Percentiles rank a stretch among this genome's conserved stretches.
phyloP scores from a whole-genome alignment of 2,888 invertebrate genomes.

The Corbicula japonica region DNA sequence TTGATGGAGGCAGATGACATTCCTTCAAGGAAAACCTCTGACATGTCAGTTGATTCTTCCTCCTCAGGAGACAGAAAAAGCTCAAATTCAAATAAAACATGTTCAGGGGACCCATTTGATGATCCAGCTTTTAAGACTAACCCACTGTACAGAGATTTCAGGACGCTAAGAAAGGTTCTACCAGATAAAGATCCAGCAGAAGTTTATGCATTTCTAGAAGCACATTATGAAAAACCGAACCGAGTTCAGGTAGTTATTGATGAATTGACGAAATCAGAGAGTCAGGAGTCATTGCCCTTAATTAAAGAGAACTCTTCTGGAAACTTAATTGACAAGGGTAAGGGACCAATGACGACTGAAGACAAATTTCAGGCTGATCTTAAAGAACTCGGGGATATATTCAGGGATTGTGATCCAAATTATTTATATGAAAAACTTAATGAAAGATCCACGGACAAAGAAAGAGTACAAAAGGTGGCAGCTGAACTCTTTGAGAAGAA shows the following conservation, averaged over 20 bases:
- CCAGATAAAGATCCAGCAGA: constrained; percentile 81
- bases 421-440: constrained; percentile 79
- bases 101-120: constrained; percentile 47
- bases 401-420: constrained; percentile 84
- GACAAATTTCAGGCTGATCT: constrained; percentile 74
- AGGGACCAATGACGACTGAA: constrained; percentile 50
- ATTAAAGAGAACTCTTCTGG: constrained; percentile 34
- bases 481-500: constrained; percentile 76
- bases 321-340: constrained; percentile 49
- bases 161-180: constrained; percentile 78
- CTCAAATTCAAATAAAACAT: background rate
- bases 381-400: constrained; percentile 76
- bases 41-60: constrained; percentile 9
- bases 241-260: constrained; percentile 81
- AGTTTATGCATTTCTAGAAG: constrained; percentile 83
- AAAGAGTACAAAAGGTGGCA: constrained; percentile 76
- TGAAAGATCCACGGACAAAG: constrained; percentile 58
- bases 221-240: constrained; percentile 79
- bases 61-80: background rate
- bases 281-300: constrained; percentile 58
- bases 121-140: constrained; percentile 74
- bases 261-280: constrained; percentile 71
- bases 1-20: constrained; percentile 23
- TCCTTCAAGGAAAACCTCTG: background rate
- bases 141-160: constrained; percentile 79